These are phyloP conservation scores for Sarcophaga peregrina DNA, from an alignment of 1,140 invertebrate species.

Conservation along the genomic window DNA sequence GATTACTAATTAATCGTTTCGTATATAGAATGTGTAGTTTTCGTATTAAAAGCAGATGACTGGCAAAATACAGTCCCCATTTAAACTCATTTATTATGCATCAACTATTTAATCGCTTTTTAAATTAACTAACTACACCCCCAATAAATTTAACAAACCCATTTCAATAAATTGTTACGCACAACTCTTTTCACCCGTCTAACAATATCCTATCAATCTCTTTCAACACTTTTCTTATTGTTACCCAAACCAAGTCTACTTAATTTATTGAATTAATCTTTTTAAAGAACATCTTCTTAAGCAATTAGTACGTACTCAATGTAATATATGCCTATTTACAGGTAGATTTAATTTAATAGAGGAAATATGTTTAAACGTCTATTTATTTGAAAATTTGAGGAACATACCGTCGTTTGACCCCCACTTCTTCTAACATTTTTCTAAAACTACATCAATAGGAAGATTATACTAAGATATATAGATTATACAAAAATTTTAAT, in stretches of 20 bases:
- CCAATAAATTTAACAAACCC: too few species aligned
- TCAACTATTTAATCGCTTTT: too few species aligned
- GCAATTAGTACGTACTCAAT: neutral
- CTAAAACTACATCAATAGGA: neutral
- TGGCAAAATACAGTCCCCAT: too few species aligned
- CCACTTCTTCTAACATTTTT: neutral
- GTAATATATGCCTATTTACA: neutral
- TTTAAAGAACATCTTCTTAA: neutral
- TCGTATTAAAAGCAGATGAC: too few species aligned
- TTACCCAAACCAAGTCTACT: neutral
- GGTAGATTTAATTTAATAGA: conserved; percentile 3
- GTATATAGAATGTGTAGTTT: too few species aligned
- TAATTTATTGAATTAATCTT: conserved; percentile 5
- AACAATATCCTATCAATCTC: neutral
- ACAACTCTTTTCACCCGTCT: neutral
- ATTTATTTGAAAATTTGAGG: neutral
- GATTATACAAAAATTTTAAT: neutral
- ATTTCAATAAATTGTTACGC: too few species aligned
- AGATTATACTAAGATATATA: neutral
- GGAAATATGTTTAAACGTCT: neutral
- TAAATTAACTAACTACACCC: too few species aligned
- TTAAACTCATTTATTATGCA: too few species aligned
- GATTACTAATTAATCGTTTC: too few species aligned
- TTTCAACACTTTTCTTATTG: neutral
- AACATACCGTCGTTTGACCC: neutral